A percentile compares a stretch with the other conserved stretches of the same genome.
These are phyloP conservation scores for Arctopsyche grandis DNA, from an alignment of 1,140 invertebrate species.

Conservation along the genomic window DNA sequence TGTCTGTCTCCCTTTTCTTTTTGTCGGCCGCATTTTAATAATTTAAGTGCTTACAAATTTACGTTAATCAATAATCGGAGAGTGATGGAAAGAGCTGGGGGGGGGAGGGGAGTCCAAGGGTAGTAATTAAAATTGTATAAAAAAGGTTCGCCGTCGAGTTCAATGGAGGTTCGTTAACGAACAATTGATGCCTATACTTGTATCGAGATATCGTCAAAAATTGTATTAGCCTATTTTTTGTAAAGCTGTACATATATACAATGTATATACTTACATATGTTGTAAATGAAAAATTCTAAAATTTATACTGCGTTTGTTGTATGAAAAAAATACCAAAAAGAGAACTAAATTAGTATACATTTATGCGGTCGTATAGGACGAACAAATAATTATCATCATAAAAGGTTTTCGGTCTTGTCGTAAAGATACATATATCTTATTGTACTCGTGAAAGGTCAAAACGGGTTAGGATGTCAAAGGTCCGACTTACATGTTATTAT, in stretches of 20 bases:
- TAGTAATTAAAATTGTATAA: conserved; percentile 9
- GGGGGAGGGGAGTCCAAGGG: background rate
- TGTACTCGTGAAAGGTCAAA: background rate
- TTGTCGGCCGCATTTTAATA: background rate
- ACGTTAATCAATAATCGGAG: background rate
- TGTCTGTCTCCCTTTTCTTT: background rate
- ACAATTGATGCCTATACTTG: background rate
- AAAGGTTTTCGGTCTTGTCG: background rate
- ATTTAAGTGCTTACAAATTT: background rate
- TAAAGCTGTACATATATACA: no score
- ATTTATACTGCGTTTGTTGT: no score
- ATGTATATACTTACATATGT: no score
- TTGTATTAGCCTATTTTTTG: no score
- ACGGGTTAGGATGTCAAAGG: background rate
- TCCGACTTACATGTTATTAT: background rate
- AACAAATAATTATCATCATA: conserved; percentile 14
- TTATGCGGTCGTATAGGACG: background rate
- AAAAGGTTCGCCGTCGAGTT: background rate
- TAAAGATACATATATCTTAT: background rate
- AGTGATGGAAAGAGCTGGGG: no score
- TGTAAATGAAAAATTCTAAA: no score
- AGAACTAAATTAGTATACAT: background rate
- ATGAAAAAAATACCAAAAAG: no score
- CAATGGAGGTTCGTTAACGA: conserved; percentile 16
- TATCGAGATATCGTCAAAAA: background rate